Evolutionary conservation across 2,797 vertebrate species (phyloP).

Genomic region (Hemitrygon akajei): DNA sequence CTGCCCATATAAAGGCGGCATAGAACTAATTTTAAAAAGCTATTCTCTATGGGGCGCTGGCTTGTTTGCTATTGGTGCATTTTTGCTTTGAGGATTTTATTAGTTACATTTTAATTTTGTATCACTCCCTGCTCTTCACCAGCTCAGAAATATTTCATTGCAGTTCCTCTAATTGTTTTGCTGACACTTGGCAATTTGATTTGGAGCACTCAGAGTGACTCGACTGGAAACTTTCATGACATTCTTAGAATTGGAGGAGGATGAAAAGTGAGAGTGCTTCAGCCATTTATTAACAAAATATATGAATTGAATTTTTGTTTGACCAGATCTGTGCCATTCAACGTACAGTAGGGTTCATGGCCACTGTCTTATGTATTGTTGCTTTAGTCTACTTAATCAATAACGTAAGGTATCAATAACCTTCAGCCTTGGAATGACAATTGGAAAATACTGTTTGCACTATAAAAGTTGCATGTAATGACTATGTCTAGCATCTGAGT

Average conservation of each 20-base stretch:
- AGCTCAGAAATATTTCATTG: too few species aligned
- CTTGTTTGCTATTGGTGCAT: not conserved
- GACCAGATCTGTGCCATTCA: not conserved
- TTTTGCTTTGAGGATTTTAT: not conserved
- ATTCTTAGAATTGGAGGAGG: not conserved
- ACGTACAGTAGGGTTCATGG: not conserved
- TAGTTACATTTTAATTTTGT: not conserved
- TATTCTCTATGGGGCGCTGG: not conserved
- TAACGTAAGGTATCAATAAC: not conserved
- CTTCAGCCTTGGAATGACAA: not conserved
- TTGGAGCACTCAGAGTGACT: not conserved
- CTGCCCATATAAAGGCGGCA: not conserved
- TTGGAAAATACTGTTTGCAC: not conserved
- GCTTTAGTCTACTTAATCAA: not conserved
- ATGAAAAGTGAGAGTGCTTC: not conserved
- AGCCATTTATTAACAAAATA: not conserved
- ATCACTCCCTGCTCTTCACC: not conserved
- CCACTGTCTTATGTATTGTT: not conserved
- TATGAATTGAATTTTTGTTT: not conserved
- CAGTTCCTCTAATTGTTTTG: not conserved
- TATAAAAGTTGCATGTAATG: not conserved
- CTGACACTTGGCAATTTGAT: not conserved
- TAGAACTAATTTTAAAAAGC: not conserved
- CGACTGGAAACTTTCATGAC: not conserved
- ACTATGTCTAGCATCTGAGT: not conserved